Conservation (phyloP, 2,888 invertebrate species). For the Nomada ferruginata region DNA sequence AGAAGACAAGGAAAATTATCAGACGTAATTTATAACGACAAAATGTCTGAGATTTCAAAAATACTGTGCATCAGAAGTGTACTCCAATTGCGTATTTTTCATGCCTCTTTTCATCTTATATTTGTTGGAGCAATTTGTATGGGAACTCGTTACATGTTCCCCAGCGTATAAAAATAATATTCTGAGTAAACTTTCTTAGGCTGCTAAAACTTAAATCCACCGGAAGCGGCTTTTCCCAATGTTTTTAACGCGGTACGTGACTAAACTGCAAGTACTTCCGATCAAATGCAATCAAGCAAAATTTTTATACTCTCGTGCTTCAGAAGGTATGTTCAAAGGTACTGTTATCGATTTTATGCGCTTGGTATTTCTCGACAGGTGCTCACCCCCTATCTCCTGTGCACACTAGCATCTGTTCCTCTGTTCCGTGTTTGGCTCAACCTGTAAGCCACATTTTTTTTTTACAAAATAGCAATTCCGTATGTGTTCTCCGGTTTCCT, state of each 20-base stretch:
- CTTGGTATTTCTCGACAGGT: conserved; percentile 67
- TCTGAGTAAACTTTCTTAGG: neutral
- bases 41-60: no score
- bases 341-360: conserved; percentile 67
- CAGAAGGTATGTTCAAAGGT: conserved; percentile 47
- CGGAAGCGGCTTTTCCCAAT: neutral
- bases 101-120: neutral
- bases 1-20: no score
- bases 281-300: conserved; percentile 50
- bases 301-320: conserved; percentile 55
- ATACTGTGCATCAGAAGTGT: no score
- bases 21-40: no score
- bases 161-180: neutral
- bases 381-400: conserved; percentile 44
- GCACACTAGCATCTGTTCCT: conserved; percentile 55
- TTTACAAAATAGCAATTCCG: conserved; percentile 62
- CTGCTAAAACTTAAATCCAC: neutral
- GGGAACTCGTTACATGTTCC: neutral
- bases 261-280: neutral
- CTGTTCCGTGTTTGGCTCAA: conserved; percentile 61
- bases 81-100: no score
- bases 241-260: conserved; percentile 1
- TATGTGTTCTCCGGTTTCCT: conserved; percentile 73
- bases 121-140: neutral
- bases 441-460: conserved; percentile 72